Evolutionary conservation across 2,888 invertebrate genomes (phyloP).

Genomic region (Brenthis ino): DNA sequence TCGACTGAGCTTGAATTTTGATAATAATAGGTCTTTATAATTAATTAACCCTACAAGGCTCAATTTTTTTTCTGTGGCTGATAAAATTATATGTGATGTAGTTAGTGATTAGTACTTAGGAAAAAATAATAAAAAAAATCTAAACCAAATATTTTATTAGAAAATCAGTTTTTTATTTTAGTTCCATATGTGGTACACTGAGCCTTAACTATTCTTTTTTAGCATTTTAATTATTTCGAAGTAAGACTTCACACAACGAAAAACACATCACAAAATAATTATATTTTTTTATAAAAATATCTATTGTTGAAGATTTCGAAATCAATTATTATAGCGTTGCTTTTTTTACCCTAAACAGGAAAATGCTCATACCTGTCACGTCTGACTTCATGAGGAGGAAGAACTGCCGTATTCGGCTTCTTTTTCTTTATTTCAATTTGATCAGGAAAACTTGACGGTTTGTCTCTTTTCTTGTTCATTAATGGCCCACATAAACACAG

Average conservation of each 20-base stretch:
- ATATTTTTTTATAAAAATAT: not conserved
- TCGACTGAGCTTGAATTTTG: too few relatives aligned
- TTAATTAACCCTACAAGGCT: slow-evolving; percentile 21
- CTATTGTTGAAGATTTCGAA: not conserved
- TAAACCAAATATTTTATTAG: not conserved
- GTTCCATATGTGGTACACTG: slow-evolving; percentile 2
- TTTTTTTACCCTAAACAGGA: too few relatives aligned
- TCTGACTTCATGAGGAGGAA: not conserved
- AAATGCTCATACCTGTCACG: not conserved
- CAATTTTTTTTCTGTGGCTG: slow-evolving; percentile 21
- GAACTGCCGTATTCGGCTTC: not conserved
- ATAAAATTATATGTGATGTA: not conserved
- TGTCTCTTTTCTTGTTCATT: too few relatives aligned
- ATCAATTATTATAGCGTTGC: not conserved
- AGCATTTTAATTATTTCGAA: not conserved
- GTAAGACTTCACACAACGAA: too few relatives aligned
- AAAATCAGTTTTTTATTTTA: not conserved
- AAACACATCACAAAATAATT: not conserved
- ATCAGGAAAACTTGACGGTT: not conserved
- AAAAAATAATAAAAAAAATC: not conserved
- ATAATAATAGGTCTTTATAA: too few relatives aligned
- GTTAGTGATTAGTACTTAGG: not conserved
- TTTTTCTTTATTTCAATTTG: not conserved
- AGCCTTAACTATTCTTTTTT: not conserved
- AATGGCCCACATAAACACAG: not conserved